A percentile compares a stretch with the other conserved stretches of the same genome.
These are phyloP conservation scores for Batillaria attramentaria DNA, from an alignment of 1,140 invertebrate genomes.

Conservation along the genomic window DNA sequence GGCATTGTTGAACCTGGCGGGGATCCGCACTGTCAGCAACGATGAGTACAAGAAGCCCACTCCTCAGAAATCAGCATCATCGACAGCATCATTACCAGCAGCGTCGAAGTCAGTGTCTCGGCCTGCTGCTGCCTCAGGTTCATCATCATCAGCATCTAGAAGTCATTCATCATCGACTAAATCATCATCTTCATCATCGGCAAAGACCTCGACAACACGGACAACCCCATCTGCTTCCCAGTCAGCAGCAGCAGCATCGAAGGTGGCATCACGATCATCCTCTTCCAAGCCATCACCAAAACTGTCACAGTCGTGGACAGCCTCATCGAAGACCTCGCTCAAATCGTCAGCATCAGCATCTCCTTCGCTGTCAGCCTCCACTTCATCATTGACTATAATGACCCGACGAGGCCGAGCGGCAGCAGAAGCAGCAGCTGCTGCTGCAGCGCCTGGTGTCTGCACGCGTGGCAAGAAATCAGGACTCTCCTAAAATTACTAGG, in stretches of 20 bases:
- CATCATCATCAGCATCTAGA: background rate
- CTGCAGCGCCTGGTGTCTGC: background rate
- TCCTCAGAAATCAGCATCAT: background rate
- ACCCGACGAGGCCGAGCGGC: conserved; percentile 26
- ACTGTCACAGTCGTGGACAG: too few relatives aligned
- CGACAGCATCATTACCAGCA: background rate
- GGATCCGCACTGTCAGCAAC: conserved; percentile 67
- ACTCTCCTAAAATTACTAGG: conserved; percentile 9
- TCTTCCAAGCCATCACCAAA: conserved; percentile 4
- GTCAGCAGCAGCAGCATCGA: background rate
- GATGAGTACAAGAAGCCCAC: background rate
- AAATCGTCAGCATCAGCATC: background rate
- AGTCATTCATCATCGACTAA: conserved; percentile 1
- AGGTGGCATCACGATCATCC: background rate
- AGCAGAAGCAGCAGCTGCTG: conserved; percentile 7
- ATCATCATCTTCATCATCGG: background rate
- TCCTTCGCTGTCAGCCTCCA: background rate
- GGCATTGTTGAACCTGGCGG: conserved; percentile 82
- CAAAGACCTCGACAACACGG: background rate
- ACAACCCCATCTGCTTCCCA: background rate
- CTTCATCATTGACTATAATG: conserved; percentile 16
- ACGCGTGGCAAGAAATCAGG: conserved; percentile 27
- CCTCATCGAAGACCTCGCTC: background rate
- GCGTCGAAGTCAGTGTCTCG: background rate
- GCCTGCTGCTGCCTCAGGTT: background rate